These are phyloP conservation scores for Willowsia nigromaculata DNA, from an alignment of 2,888 invertebrate genomes.

Conservation along the genomic window DNA sequence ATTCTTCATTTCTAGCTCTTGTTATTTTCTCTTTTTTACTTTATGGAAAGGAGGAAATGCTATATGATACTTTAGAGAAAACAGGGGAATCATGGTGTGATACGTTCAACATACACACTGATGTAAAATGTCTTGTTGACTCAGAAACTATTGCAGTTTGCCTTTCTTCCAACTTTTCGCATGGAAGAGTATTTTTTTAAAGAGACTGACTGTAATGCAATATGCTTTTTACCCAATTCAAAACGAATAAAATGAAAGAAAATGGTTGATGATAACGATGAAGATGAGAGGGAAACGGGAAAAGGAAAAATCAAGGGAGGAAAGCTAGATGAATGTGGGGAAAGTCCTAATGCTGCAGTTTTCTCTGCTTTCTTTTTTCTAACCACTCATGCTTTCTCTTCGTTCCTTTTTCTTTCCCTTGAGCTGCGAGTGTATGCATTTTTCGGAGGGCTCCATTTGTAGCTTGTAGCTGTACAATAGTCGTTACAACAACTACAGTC, in stretches of 20 bases:
- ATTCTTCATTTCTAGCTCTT: not conserved
- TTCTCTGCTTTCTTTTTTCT: not conserved
- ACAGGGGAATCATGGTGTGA: no score
- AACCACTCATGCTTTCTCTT: not conserved
- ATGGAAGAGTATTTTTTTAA: not conserved
- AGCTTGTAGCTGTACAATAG: not conserved
- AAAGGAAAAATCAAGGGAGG: not conserved
- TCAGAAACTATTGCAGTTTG: not conserved
- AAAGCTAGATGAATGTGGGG: slow-evolving; percentile 2
- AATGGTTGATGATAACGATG: not conserved
- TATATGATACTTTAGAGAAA: not conserved
- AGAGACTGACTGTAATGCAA: not conserved
- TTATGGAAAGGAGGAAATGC: not conserved
- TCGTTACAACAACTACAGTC: not conserved
- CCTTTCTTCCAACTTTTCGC: not conserved
- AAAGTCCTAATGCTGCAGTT: not conserved
- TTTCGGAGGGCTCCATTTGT: not conserved
- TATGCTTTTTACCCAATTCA: not conserved
- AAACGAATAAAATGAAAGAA: not conserved
- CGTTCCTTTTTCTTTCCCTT: not conserved
- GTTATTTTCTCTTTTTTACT: not conserved
- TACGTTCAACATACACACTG: no score
- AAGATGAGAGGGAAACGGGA: not conserved
- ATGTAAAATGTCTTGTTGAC: no score
- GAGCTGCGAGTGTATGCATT: not conserved